Base-by-base conservation (phyloP, 2,113 vertebrate species). In the Istiophorus platypterus region DNA sequence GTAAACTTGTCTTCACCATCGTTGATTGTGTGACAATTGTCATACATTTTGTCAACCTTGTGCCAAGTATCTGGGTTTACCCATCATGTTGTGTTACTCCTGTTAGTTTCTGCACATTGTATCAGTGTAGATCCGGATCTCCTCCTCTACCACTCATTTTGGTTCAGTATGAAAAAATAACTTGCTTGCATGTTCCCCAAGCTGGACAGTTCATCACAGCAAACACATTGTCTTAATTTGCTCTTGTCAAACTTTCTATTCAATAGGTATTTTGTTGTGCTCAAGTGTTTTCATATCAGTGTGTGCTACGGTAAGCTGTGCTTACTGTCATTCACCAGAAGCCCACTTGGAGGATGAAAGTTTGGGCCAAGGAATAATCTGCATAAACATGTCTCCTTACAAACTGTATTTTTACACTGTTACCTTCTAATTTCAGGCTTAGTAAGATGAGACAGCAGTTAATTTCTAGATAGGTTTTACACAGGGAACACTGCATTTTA, bases 211-310 rank as follows among this genome's bases (percentile, higher is more conserved):
- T 81, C 62, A 86, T 80, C 74, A 74, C 34, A 0, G 58, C 26
- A 41, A 77, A 83, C 85, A 85, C 34, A 26, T 66, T 57, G 51
- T 61, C 68, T 84, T 85, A 78, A 86, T 85, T 82, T 78, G 34
- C 22, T 67, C 63, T 58, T 76, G 83, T 82, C 80, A 82, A 26
- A 62, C 1, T 75, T 82, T 56, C 65, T 51, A 56, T 78, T 76
- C 62, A 77, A 74, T 72, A 37, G 72, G 78, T 42, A 81, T 74
- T 79, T 84, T 57, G 54, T 71, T 49, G 57, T 68, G 54, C 57
- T 74, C 10, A 26, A 58, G 58, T 82, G 69, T 71, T 86, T 81
- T 62, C 61, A 58, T 67, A 34, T 67, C 65, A 82, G 72, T 5
- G 71, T 49, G 69, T 67, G 66, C 68, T 78, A 14, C 12, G 47